Conservation (phyloP, 2,113 vertebrate species). For the Stictonetta naevosa region DNA sequence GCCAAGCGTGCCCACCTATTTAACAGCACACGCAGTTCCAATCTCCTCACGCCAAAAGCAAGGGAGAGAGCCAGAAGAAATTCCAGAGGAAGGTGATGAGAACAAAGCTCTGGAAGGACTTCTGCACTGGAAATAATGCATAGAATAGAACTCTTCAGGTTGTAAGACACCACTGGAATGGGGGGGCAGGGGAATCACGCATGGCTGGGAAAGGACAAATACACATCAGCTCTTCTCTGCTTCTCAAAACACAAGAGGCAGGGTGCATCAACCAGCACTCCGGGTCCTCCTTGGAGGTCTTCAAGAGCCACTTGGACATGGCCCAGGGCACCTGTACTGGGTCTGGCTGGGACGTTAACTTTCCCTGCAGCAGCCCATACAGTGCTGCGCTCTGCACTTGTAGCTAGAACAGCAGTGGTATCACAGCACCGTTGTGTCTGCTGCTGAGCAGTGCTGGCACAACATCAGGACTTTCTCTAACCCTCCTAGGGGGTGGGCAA, state of each 20-base stretch:
- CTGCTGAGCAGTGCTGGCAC: too few relatives aligned
- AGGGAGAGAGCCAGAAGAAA: background rate
- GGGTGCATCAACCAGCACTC: rapidly evolving
- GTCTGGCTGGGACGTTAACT: too few relatives aligned
- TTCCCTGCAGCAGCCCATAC: too few relatives aligned
- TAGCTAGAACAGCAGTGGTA: too few relatives aligned
- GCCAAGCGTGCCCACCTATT: rapidly evolving
- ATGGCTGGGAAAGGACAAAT: rapidly evolving
- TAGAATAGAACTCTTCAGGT: background rate
- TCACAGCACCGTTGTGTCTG: too few relatives aligned
- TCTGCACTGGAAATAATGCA: rapidly evolving
- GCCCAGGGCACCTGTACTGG: too few relatives aligned
- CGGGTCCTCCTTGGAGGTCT: background rate
- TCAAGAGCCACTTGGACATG: too few relatives aligned
- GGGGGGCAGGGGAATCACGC: rapidly evolving
- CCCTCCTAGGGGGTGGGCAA: too few relatives aligned
- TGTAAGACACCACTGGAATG: rapidly evolving
- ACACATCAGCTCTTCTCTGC: rapidly evolving
- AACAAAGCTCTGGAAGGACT: background rate
- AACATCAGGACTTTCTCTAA: too few relatives aligned
- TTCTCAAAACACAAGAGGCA: background rate
- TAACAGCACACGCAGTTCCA: background rate
- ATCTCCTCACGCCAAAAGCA: rapidly evolving
- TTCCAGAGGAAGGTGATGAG: background rate
- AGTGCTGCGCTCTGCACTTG: too few relatives aligned